Percentiles rank a stretch among this genome's conserved stretches.
Conservation (phyloP, 2,888 invertebrate species). For the Epinotia bilunana region DNA sequence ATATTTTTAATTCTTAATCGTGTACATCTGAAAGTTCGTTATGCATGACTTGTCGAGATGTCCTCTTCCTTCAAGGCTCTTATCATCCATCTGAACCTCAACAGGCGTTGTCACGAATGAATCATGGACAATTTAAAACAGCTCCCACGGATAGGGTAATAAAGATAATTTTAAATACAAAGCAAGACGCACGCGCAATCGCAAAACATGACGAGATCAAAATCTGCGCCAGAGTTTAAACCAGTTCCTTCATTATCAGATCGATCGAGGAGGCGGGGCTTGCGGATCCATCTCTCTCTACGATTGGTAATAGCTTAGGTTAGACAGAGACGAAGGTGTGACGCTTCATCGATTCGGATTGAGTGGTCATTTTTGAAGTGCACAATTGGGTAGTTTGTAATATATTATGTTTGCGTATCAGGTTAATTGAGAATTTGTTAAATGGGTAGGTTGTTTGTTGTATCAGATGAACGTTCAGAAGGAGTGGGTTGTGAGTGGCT, state of each 20-base stretch:
- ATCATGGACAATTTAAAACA: constrained; percentile 28
- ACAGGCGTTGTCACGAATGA: constrained; percentile 34
- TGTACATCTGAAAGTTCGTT: constrained; percentile 16
- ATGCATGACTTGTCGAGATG: constrained; percentile 38
- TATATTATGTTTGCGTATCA: constrained; percentile 29
- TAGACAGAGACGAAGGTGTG: constrained; percentile 37
- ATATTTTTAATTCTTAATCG: constrained; percentile 26
- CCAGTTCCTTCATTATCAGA: constrained; percentile 45
- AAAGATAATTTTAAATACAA: constrained; percentile 45
- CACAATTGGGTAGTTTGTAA: constrained; percentile 15
- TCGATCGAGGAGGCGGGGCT: constrained; percentile 46
- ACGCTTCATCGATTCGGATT: constrained; percentile 39
- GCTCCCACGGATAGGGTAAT: constrained; percentile 42
- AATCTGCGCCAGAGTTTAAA: constrained; percentile 41
- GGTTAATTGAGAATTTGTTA: constrained; percentile 30
- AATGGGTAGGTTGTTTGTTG: constrained; percentile 3
- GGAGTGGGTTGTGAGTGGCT: background rate
- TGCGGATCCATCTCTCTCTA: constrained; percentile 34
- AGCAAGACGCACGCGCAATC: constrained; percentile 39
- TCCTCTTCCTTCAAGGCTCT: background rate
- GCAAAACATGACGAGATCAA: constrained; percentile 43
- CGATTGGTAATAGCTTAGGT: background rate
- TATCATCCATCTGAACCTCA: constrained; percentile 12
- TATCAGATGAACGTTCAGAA: constrained; percentile 13
- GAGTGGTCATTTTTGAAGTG: constrained; percentile 24